Evolutionary conservation across 2,888 invertebrate genomes (phyloP), one percentile per base, ranked within the genome.

Genomic region (Listrodromus nycthemerus): DNA sequence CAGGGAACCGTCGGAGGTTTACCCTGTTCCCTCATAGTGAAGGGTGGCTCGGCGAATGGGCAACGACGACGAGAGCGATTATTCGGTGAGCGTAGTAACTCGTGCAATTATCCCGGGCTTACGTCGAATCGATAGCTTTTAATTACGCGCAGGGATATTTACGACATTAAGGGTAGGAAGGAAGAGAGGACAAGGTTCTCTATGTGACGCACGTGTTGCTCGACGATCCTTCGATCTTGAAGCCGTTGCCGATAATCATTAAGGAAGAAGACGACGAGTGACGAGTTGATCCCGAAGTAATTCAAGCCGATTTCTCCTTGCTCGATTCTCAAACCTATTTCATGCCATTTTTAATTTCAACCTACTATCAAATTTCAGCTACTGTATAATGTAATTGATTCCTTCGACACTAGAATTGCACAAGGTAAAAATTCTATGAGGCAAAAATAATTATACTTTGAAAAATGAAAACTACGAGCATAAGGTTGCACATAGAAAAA

Each of bases 91-190:
- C 91, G 91, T 91, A 90, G 91, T 92, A 92, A 92, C 91, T 92
- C 92, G 88, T 90, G 91, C 92, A 93, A 92, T 93, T 92, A 92
- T 92, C 91, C 74, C 30, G 89, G 88, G 90, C 90, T 93, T 91
- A 92, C 92, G 91, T 92, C 91, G 89, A 92, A 92, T 92, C 92
- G 92, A 92, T 92, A 91, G 90, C 90, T 92, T 92, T 92, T 92
- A 92, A 92, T 93, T 92, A 91, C 90, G 87, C 86, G 87, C 86
- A 73, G 86, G 88, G 89, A 89, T 91, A 92, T 92, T 92, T 91
- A 90, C 89, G 89, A 86, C 75, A 76, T n/a, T 33, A 86, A 91
- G 90, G 90, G 91, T 90, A 89, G 91, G 90, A 88, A 84, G 87
- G 88, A 89, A 86, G 88, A 70, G 13, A 19, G 45, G 27, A 48